Percentiles rank a stretch among this genome's conserved stretches.
phyloP scores from a whole-genome alignment of 1,140 invertebrate genomes.

The Hyles vespertilio region DNA sequence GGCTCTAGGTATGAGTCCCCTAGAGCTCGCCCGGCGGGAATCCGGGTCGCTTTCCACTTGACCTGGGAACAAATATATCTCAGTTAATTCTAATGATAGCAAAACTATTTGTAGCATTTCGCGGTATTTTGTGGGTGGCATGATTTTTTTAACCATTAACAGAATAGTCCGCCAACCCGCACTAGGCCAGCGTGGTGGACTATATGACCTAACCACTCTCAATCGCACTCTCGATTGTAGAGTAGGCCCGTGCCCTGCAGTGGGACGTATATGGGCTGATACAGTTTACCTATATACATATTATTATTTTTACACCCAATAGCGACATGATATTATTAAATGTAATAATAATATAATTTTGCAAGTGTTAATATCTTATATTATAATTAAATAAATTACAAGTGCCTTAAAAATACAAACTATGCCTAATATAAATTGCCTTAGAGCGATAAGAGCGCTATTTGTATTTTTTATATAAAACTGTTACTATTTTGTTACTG shows the following conservation, averaged over 20 bases:
- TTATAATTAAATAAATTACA: too few relatives aligned
- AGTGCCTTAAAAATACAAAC: too few relatives aligned
- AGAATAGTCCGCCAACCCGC: too few relatives aligned
- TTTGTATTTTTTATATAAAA: too few relatives aligned
- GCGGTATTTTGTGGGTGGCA: neutral
- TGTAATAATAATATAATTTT: neutral
- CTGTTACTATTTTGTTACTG: too few relatives aligned
- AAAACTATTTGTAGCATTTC: neutral
- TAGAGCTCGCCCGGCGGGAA: slow-evolving; percentile 82
- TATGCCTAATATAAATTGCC: too few relatives aligned
- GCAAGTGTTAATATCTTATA: neutral
- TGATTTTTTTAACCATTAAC: neutral
- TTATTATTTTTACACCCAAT: neutral
- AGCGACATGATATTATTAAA: neutral
- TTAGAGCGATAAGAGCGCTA: too few relatives aligned
- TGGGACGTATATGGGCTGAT: too few relatives aligned
- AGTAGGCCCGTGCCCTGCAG: too few relatives aligned
- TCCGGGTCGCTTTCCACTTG: slow-evolving; percentile 75
- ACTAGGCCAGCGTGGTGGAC: too few relatives aligned
- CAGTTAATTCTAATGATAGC: slow-evolving; percentile 1
- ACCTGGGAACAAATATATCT: slow-evolving; percentile 39
- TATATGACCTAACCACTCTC: too few relatives aligned
- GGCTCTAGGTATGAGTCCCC: slow-evolving; percentile 93
- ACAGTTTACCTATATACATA: neutral
- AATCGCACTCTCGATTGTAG: too few relatives aligned